A percentile compares a stretch with the other conserved stretches of the same genome.
Conservation (phyloP, 2,113 vertebrate species). For the Calyptomena viridis region DNA sequence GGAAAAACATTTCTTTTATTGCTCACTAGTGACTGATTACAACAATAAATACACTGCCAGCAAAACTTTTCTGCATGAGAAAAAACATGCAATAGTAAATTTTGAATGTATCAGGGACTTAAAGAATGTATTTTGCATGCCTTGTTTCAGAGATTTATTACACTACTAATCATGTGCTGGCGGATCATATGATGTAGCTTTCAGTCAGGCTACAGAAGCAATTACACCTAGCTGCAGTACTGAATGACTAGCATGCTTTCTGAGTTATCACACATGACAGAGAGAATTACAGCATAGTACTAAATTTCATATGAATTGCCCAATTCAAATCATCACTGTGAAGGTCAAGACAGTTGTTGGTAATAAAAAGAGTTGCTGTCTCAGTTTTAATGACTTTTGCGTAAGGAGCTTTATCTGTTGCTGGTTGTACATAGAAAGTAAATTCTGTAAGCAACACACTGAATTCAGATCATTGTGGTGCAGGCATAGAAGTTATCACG, state of each 20-base stretch:
- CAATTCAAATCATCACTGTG: constrained; percentile 23
- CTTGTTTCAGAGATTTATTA: constrained; percentile 42
- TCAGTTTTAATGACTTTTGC: neutral
- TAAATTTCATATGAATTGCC: constrained; percentile 21
- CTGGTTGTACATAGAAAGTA: neutral
- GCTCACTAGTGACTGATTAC: neutral
- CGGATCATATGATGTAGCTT: constrained; percentile 88
- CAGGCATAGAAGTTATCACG: neutral
- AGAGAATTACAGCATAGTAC: constrained; percentile 31
- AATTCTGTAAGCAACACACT: neutral
- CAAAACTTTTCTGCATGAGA: neutral
- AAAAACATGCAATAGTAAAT: neutral
- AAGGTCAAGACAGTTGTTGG: neutral
- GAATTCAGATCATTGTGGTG: neutral
- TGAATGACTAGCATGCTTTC: constrained; percentile 52
- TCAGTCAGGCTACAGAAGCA: constrained; percentile 53
- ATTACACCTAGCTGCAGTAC: constrained; percentile 19
- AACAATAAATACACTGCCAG: neutral
- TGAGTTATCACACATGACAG: constrained; percentile 52
- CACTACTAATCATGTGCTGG: constrained; percentile 81
- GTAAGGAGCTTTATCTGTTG: neutral
- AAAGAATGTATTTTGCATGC: constrained; percentile 47
- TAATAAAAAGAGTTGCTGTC: constrained; percentile 8
- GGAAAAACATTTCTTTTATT: neutral
- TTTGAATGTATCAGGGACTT: neutral